Conservation (phyloP, 2,888 invertebrate genomes). For the Lycaena phlaeas region DNA sequence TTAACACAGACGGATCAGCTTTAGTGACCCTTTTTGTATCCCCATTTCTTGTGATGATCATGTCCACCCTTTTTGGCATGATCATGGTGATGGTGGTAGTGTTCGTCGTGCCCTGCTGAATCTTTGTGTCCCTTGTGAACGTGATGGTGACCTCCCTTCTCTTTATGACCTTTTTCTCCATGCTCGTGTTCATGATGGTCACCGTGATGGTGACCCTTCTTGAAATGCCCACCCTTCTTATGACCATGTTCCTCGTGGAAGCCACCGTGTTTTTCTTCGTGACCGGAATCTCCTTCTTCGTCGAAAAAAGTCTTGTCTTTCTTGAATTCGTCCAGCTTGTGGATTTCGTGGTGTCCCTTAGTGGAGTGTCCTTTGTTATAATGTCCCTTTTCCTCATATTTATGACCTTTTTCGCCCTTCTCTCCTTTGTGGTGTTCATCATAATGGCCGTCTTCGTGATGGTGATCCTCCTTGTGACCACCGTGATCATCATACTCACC, state of each 20-base stretch:
- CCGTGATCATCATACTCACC: conserved; percentile 76
- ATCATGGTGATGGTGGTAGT: conserved; percentile 81
- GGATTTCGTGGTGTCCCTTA: conserved; percentile 88
- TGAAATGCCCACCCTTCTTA: conserved; percentile 86
- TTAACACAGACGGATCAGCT: background rate
- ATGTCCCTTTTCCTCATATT: conserved; percentile 78
- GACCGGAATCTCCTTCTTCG: conserved; percentile 86
- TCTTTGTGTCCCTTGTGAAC: conserved; percentile 86
- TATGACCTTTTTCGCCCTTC: conserved; percentile 78
- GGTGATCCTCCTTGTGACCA: conserved; percentile 75
- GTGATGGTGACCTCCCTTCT: conserved; percentile 86
- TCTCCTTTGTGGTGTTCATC: conserved; percentile 77
- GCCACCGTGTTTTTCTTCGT: conserved; percentile 86
- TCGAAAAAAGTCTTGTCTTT: conserved; percentile 91
- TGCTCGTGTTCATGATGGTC: conserved; percentile 84
- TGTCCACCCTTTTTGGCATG: conserved; percentile 87
- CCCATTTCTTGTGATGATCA: conserved; percentile 86
- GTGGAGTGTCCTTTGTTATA: conserved; percentile 90
- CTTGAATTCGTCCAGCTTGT: conserved; percentile 88
- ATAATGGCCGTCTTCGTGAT: conserved; percentile 77
- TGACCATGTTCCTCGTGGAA: conserved; percentile 85
- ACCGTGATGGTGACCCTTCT: conserved; percentile 86
- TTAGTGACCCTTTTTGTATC: conserved; percentile 73
- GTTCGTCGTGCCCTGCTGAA: conserved; percentile 82
- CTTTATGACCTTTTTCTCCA: conserved; percentile 85